Evolutionary conservation across 35 echinoderm and acorn worm species (phyloP), one percentile per base, ranked within the genome.

Genomic region (Nesometra sesokonis): DNA sequence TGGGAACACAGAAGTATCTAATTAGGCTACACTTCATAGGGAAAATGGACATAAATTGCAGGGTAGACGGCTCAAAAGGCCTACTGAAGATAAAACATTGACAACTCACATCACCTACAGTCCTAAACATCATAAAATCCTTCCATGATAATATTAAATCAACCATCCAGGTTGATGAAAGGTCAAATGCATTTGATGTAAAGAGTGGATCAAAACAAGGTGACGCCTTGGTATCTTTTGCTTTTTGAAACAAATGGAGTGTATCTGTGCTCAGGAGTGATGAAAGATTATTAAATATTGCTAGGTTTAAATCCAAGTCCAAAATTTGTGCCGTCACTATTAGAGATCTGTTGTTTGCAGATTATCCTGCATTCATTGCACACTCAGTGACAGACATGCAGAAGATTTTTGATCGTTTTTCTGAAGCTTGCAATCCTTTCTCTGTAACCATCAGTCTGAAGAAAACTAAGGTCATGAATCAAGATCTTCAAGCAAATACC

Each of bases 171-270:
- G 11, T 33, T 82, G 80, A 82, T 34, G 80, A n/a, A n/a, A n/a
- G 5, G 21, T 82, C 35, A 9, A n/a, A 82, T 5, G 23, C 5
- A 15, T 85, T 85, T 11, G n/a, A 5, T 3, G 23, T 82, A 9
- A n/a, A 29, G 21, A 84, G 43, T 30, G 43, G 82, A 29, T 0
- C 23, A 5, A 30, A 78, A 23, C 32, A 78, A 33, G 77, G 77
- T 78, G 5, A 27, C n/a, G n/a, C n/a, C n/a, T 77, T 13, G 85
- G 85, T 32, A 85, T 85, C 32, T 85, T 52, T 85, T 52, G 34
- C 35, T 11, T 31, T 85, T 11, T 33, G 40, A 27, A 33, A 46
- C n/a, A 29, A 39, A 52, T 1, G 40, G 83, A 21, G 30, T 85
- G 13, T 52, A 85, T 31, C 83, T 85, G 8, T 37, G 46, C 30